Base-by-base conservation (phyloP, 2,113 vertebrate species). In the Pseudorasbora parva region DNA sequence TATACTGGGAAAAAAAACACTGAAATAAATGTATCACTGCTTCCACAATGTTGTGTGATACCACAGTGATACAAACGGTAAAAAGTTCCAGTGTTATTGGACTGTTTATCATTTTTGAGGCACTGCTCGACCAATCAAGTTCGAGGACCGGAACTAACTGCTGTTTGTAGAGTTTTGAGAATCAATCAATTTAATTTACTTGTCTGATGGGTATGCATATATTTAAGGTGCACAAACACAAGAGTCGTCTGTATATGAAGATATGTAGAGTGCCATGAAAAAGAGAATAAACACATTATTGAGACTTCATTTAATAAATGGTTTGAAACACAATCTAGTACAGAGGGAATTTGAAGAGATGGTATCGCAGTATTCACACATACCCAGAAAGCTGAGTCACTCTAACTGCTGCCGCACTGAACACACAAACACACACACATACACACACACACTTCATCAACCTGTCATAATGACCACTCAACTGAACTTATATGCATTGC, bases 331-430 rank as follows among this genome's bases (percentile, higher is more conserved):
- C 41, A 56, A 45, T 41, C 54, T 51, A 51, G 8, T 27, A 54
- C 27, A 56, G 25, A 62, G 49, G 60, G 64, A 11, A 25, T 64
- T 64, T 59, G n/a, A 59, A 71, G 66, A 71, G 68, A 71, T 43
- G 27, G 10, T 41, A 37, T 74, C 47, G 71, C 21, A 27, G 30
- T 27, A 30, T 62, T 45, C 27, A 41, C 25, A 41, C 8, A 66
- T 33, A 71, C 30, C 25, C 21, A 23, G 25, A 49, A 62, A 17
- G 25, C 51, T 60, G 71, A 86, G 60, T 81, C 82, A 86, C 62
- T 45, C 27, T 19, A 23, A 47, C 82, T 74, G 41, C 60, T 45
- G 8, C 43, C 23, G 56, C 56, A 54, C 43, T 41, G 4, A 37
- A 68, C 60, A 57, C 73, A 45, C 30, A 69, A 75, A 56, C 78